These are phyloP conservation scores for Centropristis striata DNA, from an alignment of 2,113 vertebrate genomes.

Conservation along the genomic window DNA sequence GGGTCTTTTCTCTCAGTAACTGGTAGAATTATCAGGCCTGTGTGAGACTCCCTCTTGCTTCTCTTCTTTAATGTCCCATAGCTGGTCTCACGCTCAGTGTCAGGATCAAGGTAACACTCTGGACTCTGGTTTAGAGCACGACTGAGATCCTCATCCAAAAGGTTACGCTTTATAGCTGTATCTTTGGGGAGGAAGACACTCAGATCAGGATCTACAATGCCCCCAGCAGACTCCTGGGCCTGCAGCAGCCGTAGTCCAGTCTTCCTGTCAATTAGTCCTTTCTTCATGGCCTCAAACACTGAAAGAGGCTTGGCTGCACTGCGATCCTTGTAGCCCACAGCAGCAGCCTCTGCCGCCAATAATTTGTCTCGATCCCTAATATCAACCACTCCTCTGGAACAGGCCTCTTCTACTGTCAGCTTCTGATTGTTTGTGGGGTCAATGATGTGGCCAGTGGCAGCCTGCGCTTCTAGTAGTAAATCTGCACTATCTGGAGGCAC, in stretches of 20 bases:
- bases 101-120: conserved; percentile 63
- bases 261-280: conserved; percentile 88
- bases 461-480: conserved; percentile 93
- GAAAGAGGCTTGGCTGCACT: conserved; percentile 88
- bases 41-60: conserved; percentile 87
- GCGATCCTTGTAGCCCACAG: conserved; percentile 90
- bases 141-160: conserved; percentile 90
- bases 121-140: conserved; percentile 85
- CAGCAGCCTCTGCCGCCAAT: conserved; percentile 90
- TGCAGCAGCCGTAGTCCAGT: conserved; percentile 90
- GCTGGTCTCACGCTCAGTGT: conserved; percentile 67
- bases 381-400: conserved; percentile 89
- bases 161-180: conserved; percentile 88
- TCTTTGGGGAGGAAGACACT: conserved; percentile 94
- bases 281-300: conserved; percentile 91
- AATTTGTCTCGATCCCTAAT: conserved; percentile 88
- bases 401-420: conserved; percentile 89
- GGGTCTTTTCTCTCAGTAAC: conserved; percentile 85
- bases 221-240: conserved; percentile 93
- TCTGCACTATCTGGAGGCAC: conserved; percentile 88
- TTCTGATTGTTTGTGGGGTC: conserved; percentile 90
- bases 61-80: conserved; percentile 87
- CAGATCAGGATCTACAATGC: conserved; percentile 92
- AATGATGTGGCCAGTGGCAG: conserved; percentile 93
- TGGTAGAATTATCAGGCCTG: conserved; percentile 86